Evolutionary conservation across 2,797 vertebrate species (phyloP).

Genomic region (Gorsachius magnificus): DNA sequence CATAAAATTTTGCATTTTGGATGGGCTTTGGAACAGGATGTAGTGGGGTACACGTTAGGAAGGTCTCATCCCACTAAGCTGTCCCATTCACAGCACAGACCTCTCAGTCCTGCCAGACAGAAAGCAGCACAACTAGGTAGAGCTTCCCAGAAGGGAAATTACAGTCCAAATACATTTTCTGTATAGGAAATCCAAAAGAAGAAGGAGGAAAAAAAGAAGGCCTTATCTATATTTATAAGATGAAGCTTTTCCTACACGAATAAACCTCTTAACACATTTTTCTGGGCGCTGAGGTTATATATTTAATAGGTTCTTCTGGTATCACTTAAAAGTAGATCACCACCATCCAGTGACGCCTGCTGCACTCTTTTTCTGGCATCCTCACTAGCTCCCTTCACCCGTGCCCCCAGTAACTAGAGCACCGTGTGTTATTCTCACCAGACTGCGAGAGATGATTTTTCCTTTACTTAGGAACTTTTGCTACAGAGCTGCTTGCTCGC

Average conservation of each 20-base stretch:
- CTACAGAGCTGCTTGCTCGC: not conserved
- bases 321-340: conserved; percentile 63
- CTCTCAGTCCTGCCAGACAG: not conserved
- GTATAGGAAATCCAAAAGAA: conserved; percentile 51
- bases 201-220: conserved; percentile 1
- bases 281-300: conserved; percentile 62
- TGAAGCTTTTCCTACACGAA: conserved; percentile 61
- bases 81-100: not conserved
- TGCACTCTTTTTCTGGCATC: conserved; percentile 66
- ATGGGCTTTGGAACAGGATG: not conserved
- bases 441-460: conserved; percentile 20
- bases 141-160: conserved; percentile 50
- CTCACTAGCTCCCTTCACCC: conserved; percentile 59
- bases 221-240: conserved; percentile 72
- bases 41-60: not conserved
- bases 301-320: conserved; percentile 71
- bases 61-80: not conserved
- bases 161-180: conserved; percentile 6
- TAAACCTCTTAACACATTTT: conserved; percentile 70
- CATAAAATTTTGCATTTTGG: not conserved
- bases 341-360: conserved; percentile 59
- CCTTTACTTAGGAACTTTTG: conserved; percentile 19
- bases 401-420: conserved; percentile 48
- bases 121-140: conserved; percentile 22
- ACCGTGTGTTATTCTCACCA: conserved; percentile 44